Evolutionary conservation across 2,888 invertebrate species (phyloP).

Genomic region (Drosophila rubida): DNA sequence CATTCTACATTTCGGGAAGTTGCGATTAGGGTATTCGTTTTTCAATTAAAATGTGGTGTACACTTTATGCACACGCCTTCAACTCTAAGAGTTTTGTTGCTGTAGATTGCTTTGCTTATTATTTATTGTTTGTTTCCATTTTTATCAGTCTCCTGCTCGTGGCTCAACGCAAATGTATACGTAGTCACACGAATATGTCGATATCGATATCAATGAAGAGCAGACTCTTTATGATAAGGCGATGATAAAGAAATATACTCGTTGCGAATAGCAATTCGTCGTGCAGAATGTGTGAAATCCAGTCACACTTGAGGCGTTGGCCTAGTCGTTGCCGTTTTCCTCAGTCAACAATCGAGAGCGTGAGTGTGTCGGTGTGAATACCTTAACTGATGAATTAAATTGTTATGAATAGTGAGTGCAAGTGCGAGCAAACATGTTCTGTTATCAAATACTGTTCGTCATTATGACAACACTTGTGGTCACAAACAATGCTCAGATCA

Average conservation of each 20-base stretch:
- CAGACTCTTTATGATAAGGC: constrained; percentile 27
- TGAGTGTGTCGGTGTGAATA: neutral
- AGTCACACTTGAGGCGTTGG: constrained; percentile 53
- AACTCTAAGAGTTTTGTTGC: neutral
- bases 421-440: constrained; percentile 43
- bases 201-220: constrained; percentile 28
- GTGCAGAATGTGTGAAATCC: constrained; percentile 23
- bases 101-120: neutral
- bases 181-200: neutral
- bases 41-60: no score
- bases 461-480: constrained; percentile 12
- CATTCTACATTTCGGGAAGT: no score
- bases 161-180: neutral
- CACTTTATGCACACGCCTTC: neutral
- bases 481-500: constrained; percentile 46
- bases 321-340: constrained; percentile 5
- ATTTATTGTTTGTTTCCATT: constrained; percentile 9
- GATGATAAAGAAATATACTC: constrained; percentile 35
- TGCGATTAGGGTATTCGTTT: no score
- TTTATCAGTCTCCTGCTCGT: constrained; percentile 1
- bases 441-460: constrained; percentile 33
- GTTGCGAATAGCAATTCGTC: neutral
- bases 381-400: constrained; percentile 31
- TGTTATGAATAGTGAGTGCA: constrained; percentile 19
- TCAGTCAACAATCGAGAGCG: neutral